Base-by-base conservation (phyloP, 1,140 invertebrate species). In the Subanguina moxae region DNA sequence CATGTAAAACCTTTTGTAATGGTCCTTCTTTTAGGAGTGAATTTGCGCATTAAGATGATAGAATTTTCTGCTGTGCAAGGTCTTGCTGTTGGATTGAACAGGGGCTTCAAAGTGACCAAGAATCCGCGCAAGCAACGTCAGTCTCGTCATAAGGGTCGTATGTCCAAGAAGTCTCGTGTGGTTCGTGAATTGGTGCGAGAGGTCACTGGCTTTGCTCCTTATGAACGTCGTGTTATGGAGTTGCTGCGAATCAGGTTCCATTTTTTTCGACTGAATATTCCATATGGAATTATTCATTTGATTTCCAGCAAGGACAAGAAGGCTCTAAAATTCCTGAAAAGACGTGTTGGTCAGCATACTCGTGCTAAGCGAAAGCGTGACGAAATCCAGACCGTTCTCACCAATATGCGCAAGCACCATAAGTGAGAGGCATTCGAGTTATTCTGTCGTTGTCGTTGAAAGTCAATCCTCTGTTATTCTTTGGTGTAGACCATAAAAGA, bases 301-400 rank as follows among this genome's bases (percentile, higher is more conserved):
- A 25, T 25, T 76, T 74, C 67, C 58, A 84, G 83, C 58, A 95
- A 94, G 83, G 96, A 99, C 84, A 99, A 99, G 87, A 88, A 95
- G 77, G 94, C 95, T 5, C 86, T 99, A 45, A 99, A 99, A 85
- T 99, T 98, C 87, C 86, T 96, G 80, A 99, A 99, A 86, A 90
- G 91, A 82, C 90, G 95, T 85, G 86, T 97, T 83, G 94, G 93
- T 77, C 93, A 92, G 77, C 93, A 96, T 87, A 90, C 93, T 80
- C 89, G 93, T 79, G 93, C 91, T 76, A 97, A 96, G 87, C 94
- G 91, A 90, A 97, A 96, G 90, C 89, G 94, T 85, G 94, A 97
- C 86, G 93, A 97, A 85, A 87, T 97, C 76, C 90, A 90, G 85
- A 91, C 90, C 84, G 91, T 94, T 62, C 87, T 96, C 64, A 89